Evolutionary conservation across 2,888 invertebrate genomes (phyloP), one percentile per base, ranked within the genome.

Genomic region (Acanthosoma haemorrhoidale): DNA sequence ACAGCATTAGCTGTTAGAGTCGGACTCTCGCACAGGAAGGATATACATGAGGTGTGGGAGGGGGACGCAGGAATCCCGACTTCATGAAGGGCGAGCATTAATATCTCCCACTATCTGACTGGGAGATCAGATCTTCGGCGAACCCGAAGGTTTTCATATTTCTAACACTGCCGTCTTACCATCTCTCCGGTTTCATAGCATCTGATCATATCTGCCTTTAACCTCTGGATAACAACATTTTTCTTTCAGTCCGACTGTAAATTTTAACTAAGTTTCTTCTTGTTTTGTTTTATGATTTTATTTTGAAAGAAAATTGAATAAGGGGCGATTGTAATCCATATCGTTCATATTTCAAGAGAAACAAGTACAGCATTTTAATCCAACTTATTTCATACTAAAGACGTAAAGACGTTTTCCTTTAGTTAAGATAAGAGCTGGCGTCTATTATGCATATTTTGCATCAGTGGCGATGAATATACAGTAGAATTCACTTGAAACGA

Each of bases 31-130:
- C n/a, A n/a, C n/a, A n/a, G n/a, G n/a, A n/a, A n/a, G n/a, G n/a
- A n/a, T n/a, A n/a, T n/a, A n/a, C n/a, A n/a, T n/a, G n/a, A n/a
- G 51, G 51, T 51, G 51, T 51, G 51, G 51, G 51, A 51, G 51
- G 51, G 51, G n/a, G 51, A n/a, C 6, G 5, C 5, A n/a, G 51
- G 51, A 51, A 51, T 51, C 51, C 3, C 5, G n/a, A 8, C 51
- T 51, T 51, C 51, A 51, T 51, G 51, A 51, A 51, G 25, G 21
- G 51, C 51, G 25, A 25, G 51, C 51, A 51, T 51, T 51, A 51
- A 51, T 51, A 51, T 51, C 51, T 51, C 25, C 25, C 4, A 8
- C 25, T 51, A 51, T 51, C 51, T 51, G 1, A 1, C 13, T 2
- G 1, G 25, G 51, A 51, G 51, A 51, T 51, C 51, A 51, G 51